Base-by-base conservation (phyloP, 2,888 invertebrate genomes). In the Hypselothyrea guttata region DNA sequence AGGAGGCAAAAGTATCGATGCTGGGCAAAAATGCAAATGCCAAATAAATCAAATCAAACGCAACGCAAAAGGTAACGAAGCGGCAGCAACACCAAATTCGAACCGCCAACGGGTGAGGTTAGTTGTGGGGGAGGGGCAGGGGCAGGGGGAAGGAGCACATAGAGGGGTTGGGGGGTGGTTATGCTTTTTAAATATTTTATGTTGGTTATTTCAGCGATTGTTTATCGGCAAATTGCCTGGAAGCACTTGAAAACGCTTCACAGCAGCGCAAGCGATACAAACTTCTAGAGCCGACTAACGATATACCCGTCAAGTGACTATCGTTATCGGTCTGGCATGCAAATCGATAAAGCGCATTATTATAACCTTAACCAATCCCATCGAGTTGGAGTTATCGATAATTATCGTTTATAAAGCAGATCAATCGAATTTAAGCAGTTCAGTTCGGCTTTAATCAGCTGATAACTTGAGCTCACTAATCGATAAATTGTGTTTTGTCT, bases 161-260 rank as follows among this genome's bases (percentile, higher is more conserved):
- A 11, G 7, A 0, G 18, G 16, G 13, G 11, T 35, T 8, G 22
- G 22, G 3, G 5, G 22, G 22, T 5, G 2, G 22, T 22, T 61
- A 52, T 61, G 67, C 42, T 82, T 77, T 76, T 85, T 85, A 81
- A 85, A 81, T 81, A 86, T 81, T 81, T 86, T 57, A 81, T 86
- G 69, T 83, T 83, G 64, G 78, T 74, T 81, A 71, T 86, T 84
- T 69, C 86, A 74, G 78, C 62, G 84, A 81, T 81, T 81, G 81
- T 81, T 81, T 86, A 88, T 84, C 77, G 77, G 71, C 78, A 88
- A 87, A 87, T 87, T 88, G 87, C 77, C 87, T 87, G 87, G 87
- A 87, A 87, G 89, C 88, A 85, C 72, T 87, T 88, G 66, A 77
- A 87, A 87, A 85, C 88, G 87, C 86, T 81, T 75, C 76, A 82